Percentiles rank a stretch among this genome's conserved stretches.
These are phyloP conservation scores for Papilio polytes DNA, from an alignment of 1,140 invertebrate species.

Conservation along the genomic window DNA sequence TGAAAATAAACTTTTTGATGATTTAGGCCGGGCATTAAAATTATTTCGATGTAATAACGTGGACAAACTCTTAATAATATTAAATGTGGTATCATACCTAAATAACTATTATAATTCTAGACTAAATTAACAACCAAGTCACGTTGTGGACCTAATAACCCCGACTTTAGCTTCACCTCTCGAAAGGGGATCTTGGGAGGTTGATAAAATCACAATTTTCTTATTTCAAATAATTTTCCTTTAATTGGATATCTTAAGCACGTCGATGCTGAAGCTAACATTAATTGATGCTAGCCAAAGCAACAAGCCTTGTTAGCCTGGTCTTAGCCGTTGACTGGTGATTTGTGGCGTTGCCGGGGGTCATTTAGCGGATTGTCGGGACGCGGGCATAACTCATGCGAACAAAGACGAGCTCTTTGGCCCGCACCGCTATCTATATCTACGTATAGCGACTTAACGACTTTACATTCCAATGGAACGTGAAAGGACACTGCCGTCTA, in stretches of 20 bases:
- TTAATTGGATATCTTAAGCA: neutral
- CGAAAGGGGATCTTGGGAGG: neutral
- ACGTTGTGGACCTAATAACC: neutral
- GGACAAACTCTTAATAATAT: neutral
- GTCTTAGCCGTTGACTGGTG: constrained; percentile 47
- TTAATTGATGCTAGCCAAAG: neutral
- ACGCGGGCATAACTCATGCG: constrained; percentile 58
- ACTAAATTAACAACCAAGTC: neutral
- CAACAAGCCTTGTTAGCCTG: neutral
- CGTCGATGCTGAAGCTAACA: too few species aligned
- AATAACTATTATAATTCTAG: neutral
- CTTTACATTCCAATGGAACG: constrained; percentile 22
- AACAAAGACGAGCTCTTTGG: constrained; percentile 59
- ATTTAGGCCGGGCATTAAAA: neutral
- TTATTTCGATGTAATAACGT: neutral
- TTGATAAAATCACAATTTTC: neutral
- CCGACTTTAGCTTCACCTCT: neutral
- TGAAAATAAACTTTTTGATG: neutral
- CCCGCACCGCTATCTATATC: neutral
- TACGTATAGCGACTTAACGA: constrained; percentile 9
- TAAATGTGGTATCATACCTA: neutral
- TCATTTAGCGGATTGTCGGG: constrained; percentile 62
- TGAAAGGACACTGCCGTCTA: constrained; percentile 26
- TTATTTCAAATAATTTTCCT: neutral
- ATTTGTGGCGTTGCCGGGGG: constrained; percentile 68